Evolutionary conservation across 37 sponge, comb jelly and placozoan genomes (phyloP), one percentile per base, ranked within the genome.

Genomic region (Eunapius fragilis): DNA sequence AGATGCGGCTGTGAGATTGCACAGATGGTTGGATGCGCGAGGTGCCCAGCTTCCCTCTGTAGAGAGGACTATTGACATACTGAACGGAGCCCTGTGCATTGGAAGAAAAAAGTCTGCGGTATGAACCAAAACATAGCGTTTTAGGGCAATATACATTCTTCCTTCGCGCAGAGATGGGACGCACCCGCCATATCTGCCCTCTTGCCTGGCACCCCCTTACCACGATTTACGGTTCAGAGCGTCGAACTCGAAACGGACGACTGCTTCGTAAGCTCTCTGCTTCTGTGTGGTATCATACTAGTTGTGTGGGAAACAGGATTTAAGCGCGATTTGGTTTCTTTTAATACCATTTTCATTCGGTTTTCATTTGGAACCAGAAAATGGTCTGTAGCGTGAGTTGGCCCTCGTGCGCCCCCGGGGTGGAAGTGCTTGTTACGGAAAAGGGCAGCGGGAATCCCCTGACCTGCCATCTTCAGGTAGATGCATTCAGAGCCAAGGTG

Each of bases 321-420:
- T n/a, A n/a, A n/a, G n/a, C n/a, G n/a, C n/a, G n/a, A n/a, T n/a
- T n/a, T n/a, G n/a, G n/a, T n/a, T n/a, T n/a, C n/a, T n/a, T n/a
- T n/a, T n/a, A n/a, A n/a, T 19, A 27, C 69, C 2, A 6, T 32
- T 19, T 25, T 71, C 7, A 19, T 82, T 27, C 25, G 30, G 26
- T 31, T 68, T 81, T 67, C 31, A 3, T 67, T 67, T 26, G 7
- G 3, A 24, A 50, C 2, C n/a, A 75, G 76, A 30, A 75, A 49
- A 14, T 38, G 11, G 77, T 50, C 19, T 30, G 84, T 70, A 27
- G 10, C 14, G 36, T 79, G 24, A 68, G 72, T 26, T 79, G 87
- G 80, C 78, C 78, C 26, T 45, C 69, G 77, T 85, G 84, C 34
- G 41, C 36, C 3, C 82, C 88, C 0, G 88, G 83, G 19, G 69